A percentile compares a stretch with the other conserved stretches of the same genome.
These are phyloP conservation scores for Echinometra lucunter DNA, from an alignment of 53 echinoderm and acorn worm genomes.

Conservation along the genomic window DNA sequence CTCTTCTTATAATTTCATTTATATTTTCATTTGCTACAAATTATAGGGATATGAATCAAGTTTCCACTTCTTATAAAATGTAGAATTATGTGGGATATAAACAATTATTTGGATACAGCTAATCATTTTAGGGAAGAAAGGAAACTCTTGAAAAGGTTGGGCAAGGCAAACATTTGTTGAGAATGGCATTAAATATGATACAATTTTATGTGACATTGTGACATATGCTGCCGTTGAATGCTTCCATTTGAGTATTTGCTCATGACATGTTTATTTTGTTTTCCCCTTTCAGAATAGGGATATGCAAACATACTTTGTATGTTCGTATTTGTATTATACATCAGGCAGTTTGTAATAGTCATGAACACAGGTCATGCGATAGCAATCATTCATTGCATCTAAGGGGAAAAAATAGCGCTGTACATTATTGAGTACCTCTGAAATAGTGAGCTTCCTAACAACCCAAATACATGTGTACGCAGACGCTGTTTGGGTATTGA, in stretches of 20 bases:
- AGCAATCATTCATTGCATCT: neutral
- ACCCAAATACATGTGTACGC: slow-evolving; percentile 27
- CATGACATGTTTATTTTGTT: no score
- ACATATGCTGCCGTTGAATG: neutral
- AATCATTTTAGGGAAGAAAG: neutral
- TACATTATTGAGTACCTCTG: slow-evolving; percentile 12
- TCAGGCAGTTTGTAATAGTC: neutral
- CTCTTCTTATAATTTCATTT: neutral
- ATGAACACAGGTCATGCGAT: neutral
- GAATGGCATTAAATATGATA: no score
- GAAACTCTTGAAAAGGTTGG: neutral
- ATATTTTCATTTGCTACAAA: neutral
- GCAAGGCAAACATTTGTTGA: neutral
- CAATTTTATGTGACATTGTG: no score
- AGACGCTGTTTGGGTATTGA: neutral
- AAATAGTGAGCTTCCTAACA: neutral
- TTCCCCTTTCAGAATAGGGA: neutral
- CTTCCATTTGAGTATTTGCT: neutral
- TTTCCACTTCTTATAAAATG: no score
- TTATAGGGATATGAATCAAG: neutral
- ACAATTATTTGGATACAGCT: neutral
- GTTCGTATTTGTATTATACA: neutral
- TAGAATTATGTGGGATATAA: neutral
- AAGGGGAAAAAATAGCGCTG: neutral
- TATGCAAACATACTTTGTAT: neutral